Percentiles rank a stretch among this genome's conserved stretches.
phyloP scores from a whole-genome alignment of 2,888 invertebrate genomes.

The Phlogophora meticulosa region DNA sequence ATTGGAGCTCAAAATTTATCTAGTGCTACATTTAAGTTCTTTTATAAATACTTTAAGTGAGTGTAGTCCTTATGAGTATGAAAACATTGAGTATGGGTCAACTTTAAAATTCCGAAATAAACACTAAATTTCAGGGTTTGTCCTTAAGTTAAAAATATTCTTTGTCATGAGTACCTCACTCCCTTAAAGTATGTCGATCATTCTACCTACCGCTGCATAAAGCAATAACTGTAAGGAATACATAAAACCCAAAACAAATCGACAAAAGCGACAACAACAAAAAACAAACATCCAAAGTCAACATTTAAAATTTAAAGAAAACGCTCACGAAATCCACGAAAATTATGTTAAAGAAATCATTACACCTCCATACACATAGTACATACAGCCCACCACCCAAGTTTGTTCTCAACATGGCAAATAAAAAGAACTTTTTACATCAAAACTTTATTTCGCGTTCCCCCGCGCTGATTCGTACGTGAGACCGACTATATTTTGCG shows the following conservation, averaged over 20 bases:
- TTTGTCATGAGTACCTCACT: too few species aligned
- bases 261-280: conserved; percentile 23
- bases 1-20: not conserved
- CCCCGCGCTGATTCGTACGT: conserved; percentile 86
- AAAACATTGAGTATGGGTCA: too few species aligned
- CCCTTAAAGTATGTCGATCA: too few species aligned
- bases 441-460: conserved; percentile 88
- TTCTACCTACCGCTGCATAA: not conserved
- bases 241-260: conserved; percentile 17
- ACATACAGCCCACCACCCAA: conserved; percentile 66
- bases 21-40: too few species aligned
- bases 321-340: conserved; percentile 52
- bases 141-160: too few species aligned
- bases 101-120: too few species aligned
- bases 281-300: conserved; percentile 29
- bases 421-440: conserved; percentile 91
- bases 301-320: conserved; percentile 56
- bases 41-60: too few species aligned
- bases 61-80: too few species aligned
- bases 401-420: conserved; percentile 81
- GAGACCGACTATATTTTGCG: conserved; percentile 84
- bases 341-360: conserved; percentile 67
- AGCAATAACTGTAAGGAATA: not conserved
- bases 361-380: conserved; percentile 67
- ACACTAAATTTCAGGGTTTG: too few species aligned